Evolutionary conservation across 1,140 invertebrate genomes (phyloP), one percentile per base, ranked within the genome.

Genomic region (Drosophila navojoa): DNA sequence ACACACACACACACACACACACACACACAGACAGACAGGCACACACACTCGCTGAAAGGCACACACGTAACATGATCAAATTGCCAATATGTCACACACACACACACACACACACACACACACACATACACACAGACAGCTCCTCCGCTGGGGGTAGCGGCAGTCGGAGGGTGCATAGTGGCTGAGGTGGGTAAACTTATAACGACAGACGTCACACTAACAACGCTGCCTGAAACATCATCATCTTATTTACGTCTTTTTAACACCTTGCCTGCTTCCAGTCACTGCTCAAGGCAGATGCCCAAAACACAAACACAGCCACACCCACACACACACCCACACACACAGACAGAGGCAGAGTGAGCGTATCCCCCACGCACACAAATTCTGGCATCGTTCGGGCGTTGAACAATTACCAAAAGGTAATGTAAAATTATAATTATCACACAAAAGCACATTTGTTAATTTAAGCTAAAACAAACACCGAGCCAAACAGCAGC

Each of bases 361-460:
- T 5, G 32, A 7, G 32, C 2, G 32, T 7, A 44, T n/a, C 52
- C 47, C 45, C 22, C 58, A 40, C 53, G 13, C 19, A 52, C 67
- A 58, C 61, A 62, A 50, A 52, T 64, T 40, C 64, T 38, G 40
- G 44, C 63, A 68, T 42, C 71, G 67, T 73, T 73, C 50, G 77
- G 71, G 66, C 74, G 77, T 84, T 86, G 77, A 87, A 90, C 87
- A 90, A 90, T 90, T 90, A 90, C 90, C 87, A 90, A 90, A 90
- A 90, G 87, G 87, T 90, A 90, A 90, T 90, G 87, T 90, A 90
- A 90, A 90, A 90, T 90, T 90, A 90, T 90, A 90, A 90, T 90
- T 90, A 90, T 90, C 87, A 87, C 87, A 90, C 81, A 90, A 86
- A 90, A 86, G 77, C 87, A 90, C 87, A 90, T 90, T 90, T 90